Base-by-base conservation (phyloP, 2,888 invertebrate species). In the Spisula solida region DNA sequence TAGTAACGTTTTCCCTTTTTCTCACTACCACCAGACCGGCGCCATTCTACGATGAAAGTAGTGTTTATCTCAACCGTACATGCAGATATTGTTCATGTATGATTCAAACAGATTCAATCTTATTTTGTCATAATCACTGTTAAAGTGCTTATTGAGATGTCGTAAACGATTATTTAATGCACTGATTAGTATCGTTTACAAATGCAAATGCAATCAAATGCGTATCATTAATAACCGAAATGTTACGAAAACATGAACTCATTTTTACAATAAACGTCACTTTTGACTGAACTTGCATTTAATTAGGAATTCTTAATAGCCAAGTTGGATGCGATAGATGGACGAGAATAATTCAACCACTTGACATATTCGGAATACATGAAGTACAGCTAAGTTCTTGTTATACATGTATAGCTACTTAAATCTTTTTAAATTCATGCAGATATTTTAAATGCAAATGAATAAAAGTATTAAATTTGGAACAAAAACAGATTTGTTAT, bases 21-120 rank as follows among this genome's bases (percentile, higher is more conserved):
- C 60, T 66, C 8, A 66, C 4, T n/a, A 20, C 60, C 8, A 25
- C n/a, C 60, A 66, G 0, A 25, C 60, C n/a, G 60, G n/a, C 60
- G 60, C 60, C 25, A 25, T 66, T 25, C 25, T n/a, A 25, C n/a
- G 12, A 25, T 66, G n/a, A 66, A 66, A 66, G 25, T 25, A 25
- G 60, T 66, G 60, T 66, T 66, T 66, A 66, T 66, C 60, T 66
- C 25, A 66, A 66, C 60, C 60, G n/a, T 66, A 25, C n/a, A 66
- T 66, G 60, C 60, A 66, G 60, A 66, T 66, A 6, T 20, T 66
- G 10, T 66, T 25, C 60, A 25, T 25, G 60, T 66, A 66, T 25
- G 25, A 66, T 10, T 66, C 1, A 66, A 66, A 5, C 25, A 25
- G 60, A 66, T 66, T 66, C 25, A 4, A 66, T 25, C 60, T 25